Base-by-base conservation (phyloP, 2,113 vertebrate species). In the Nibea albiflora region DNA sequence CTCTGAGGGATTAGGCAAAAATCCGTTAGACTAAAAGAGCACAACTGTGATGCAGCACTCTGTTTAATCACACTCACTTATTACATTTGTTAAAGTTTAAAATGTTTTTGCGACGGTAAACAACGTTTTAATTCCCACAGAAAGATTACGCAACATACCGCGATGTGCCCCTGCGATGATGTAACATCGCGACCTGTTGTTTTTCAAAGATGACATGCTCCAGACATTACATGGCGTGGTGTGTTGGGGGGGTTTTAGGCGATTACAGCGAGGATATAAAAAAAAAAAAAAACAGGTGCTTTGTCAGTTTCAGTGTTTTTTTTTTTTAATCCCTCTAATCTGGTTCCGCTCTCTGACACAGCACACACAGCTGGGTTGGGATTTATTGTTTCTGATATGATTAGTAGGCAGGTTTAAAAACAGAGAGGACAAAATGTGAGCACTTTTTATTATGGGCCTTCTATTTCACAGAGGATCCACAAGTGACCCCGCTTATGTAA, bases 271-370 rank as follows among this genome's bases (percentile, higher is more conserved):
- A 70, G 85, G 77, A 91, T 88, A 89, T 88, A 92, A 35, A 35
- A 35, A 8, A 35, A 7, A 9, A 91, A 39, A 39, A 9, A 91
- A 86, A 9, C 84, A 92, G 92, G 92, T 93, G 85, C 82, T 92
- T 83, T 84, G 78, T 84, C 80, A 88, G 76, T 89, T 90, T 81
- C 80, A 84, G 56, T 86, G 73, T 81, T 7, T 39, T 91, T 85
- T 87, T 31, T 91, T 84, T 87, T 81, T 84, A 94, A 92, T 88
- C 92, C 88, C 62, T 85, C 82, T 92, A 92, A 90, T 91, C 92
- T 88, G 92, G 66, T 77, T 67, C 54, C 1, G 44, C 73, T 79
- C 85, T 81, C 68, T 86, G 71, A 84, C 65, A 84, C 72, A 83
- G 76, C 61, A 84, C 80, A 80, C 66, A 69, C 87, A 90, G 84